Percentiles rank a stretch among this genome's conserved stretches.
These are phyloP conservation scores for Tipula lateralis DNA, from an alignment of 2,888 invertebrate genomes.

Conservation along the genomic window DNA sequence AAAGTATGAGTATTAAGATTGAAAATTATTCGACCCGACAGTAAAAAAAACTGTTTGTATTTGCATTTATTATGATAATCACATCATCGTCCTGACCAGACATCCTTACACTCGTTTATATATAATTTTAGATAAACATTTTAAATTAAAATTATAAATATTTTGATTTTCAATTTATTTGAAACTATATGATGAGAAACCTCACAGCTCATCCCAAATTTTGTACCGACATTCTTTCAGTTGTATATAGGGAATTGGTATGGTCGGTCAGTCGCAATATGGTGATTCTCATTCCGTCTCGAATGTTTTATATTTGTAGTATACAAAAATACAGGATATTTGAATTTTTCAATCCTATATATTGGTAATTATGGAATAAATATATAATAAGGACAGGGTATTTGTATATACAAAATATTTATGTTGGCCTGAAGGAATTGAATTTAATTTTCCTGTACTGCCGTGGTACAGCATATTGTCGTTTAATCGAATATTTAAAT, in stretches of 20 bases:
- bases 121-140: neutral
- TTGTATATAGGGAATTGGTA: neutral
- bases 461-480: too few species aligned
- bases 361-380: neutral
- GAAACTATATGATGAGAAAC: neutral
- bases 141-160: neutral
- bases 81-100: neutral
- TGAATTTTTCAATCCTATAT: neutral
- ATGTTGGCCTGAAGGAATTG: neutral
- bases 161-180: conserved; percentile 19
- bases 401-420: neutral
- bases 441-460: neutral
- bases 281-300: neutral
- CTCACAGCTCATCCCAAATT: neutral
- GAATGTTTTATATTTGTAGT: neutral
- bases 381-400: neutral
- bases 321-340: neutral
- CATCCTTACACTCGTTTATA: neutral
- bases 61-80: conserved; percentile 5
- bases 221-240: neutral
- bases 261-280: neutral
- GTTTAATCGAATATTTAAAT: neutral
- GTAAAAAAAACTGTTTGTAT: neutral
- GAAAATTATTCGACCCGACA: too few species aligned
- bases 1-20: neutral